Evolutionary conservation across 2,888 invertebrate genomes (phyloP).

Genomic region (Harpagoxenus sublaevis): DNA sequence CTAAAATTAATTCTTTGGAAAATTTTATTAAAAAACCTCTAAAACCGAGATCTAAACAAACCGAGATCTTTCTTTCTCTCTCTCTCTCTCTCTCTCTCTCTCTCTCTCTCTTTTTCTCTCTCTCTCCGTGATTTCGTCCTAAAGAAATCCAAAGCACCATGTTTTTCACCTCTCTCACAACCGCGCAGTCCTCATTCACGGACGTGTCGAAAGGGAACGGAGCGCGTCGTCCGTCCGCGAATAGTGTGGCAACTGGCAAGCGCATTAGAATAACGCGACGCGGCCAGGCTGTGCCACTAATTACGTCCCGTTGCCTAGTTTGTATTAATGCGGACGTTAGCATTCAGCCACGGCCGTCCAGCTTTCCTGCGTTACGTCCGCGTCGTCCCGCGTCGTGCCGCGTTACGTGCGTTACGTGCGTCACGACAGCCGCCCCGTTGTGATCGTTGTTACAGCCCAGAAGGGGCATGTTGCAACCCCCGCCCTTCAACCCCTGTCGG

Average conservation of each 20-base stretch:
- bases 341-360: slow-evolving; percentile 77
- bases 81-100: too few species aligned
- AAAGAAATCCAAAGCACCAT: neutral
- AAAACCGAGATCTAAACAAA: neutral
- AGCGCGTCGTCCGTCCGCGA: slow-evolving; percentile 22
- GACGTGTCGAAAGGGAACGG: slow-evolving; percentile 67
- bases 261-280: slow-evolving; percentile 72
- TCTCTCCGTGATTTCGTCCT: neutral
- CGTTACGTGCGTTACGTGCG: slow-evolving; percentile 63
- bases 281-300: slow-evolving; percentile 75
- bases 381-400: slow-evolving; percentile 40
- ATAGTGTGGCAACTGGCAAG: slow-evolving; percentile 59
- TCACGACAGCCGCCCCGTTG: slow-evolving; percentile 27
- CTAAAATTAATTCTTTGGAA: neutral
- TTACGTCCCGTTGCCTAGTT: slow-evolving; percentile 79
- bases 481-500: neutral
- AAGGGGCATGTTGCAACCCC: slow-evolving; percentile 40
- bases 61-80: neutral
- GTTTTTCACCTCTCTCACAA: neutral
- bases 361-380: slow-evolving; percentile 64
- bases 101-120: too few species aligned
- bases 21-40: neutral
- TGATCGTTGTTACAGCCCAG: slow-evolving; percentile 44
- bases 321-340: slow-evolving; percentile 82
- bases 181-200: neutral